Conservation (phyloP, 2,888 invertebrate species). For the Dolichopus griseipennis region DNA sequence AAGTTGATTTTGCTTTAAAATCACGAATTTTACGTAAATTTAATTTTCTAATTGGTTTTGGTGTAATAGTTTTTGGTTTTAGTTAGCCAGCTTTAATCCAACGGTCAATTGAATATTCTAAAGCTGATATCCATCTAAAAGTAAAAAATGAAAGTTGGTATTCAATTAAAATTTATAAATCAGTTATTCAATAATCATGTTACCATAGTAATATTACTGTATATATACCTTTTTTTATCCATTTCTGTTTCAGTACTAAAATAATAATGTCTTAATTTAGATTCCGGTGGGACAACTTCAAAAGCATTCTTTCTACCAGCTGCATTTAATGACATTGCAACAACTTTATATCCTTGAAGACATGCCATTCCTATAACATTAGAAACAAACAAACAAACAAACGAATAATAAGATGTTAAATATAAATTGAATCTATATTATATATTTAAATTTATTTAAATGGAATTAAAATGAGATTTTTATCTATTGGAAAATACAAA, state of each 20-base stretch:
- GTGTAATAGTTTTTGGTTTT: constrained; percentile 21
- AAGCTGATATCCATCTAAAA: constrained; percentile 79
- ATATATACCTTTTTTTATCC: constrained; percentile 76
- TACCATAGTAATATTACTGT: too few relatives aligned
- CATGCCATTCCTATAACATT: constrained; percentile 70
- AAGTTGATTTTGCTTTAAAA: background rate
- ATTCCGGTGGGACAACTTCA: constrained; percentile 80
- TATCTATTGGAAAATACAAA: too few relatives aligned
- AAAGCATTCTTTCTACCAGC: constrained; percentile 88
- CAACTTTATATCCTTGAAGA: constrained; percentile 74
- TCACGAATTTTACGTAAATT: background rate
- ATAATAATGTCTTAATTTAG: constrained; percentile 78
- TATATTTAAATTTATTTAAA: too few relatives aligned
- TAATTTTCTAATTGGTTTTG: background rate
- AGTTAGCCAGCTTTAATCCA: constrained; percentile 68
- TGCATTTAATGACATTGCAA: constrained; percentile 68
- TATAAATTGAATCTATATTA: too few relatives aligned
- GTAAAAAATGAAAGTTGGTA: background rate
- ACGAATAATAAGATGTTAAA: too few relatives aligned
- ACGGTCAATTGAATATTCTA: constrained; percentile 90
- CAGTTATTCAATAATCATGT: too few relatives aligned
- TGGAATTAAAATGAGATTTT: too few relatives aligned
- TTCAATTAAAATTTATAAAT: too few relatives aligned
- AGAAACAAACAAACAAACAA: background rate
- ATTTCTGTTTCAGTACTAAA: constrained; percentile 91